Conservation (phyloP, 2,888 invertebrate species). For the Cartodere bifasciata region DNA sequence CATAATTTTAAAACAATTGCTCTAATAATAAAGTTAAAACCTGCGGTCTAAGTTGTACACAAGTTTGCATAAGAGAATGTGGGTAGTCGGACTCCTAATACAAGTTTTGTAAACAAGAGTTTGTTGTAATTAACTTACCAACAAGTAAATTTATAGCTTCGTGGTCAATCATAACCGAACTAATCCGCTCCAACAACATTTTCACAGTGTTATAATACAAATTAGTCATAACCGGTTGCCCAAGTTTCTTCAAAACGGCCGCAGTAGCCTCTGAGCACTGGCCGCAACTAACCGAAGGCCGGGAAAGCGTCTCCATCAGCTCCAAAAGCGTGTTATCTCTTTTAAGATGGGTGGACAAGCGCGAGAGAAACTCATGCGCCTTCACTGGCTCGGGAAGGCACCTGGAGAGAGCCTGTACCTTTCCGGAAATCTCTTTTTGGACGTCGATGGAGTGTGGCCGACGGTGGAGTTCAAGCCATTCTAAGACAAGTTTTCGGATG, state of each 20-base stretch:
- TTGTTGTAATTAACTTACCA: no score
- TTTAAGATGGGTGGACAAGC: constrained; percentile 68
- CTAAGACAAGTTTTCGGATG: constrained; percentile 70
- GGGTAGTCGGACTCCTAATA: no score
- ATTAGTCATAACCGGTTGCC: constrained; percentile 90
- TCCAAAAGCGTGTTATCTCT: constrained; percentile 56
- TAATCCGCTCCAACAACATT: constrained; percentile 85
- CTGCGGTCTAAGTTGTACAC: no score
- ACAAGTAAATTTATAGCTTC: constrained; percentile 67
- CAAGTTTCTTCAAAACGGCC: constrained; percentile 79
- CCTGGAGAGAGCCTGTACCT: constrained; percentile 56
- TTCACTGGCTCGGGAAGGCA: constrained; percentile 88
- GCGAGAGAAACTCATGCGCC: constrained; percentile 74
- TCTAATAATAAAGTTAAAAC: no score
- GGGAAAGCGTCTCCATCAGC: constrained; percentile 78
- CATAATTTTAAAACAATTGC: no score
- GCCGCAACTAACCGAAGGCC: constrained; percentile 83
- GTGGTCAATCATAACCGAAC: constrained; percentile 92
- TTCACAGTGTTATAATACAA: constrained; percentile 92
- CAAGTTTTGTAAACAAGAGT: no score
- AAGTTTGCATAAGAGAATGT: no score
- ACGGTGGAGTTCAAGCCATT: constrained; percentile 76
- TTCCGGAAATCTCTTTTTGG: constrained; percentile 59
- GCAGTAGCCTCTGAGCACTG: constrained; percentile 87
- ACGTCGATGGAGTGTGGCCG: constrained; percentile 54